Base-by-base conservation (phyloP, 2,888 invertebrate species). In the Xylota sylvarum region DNA sequence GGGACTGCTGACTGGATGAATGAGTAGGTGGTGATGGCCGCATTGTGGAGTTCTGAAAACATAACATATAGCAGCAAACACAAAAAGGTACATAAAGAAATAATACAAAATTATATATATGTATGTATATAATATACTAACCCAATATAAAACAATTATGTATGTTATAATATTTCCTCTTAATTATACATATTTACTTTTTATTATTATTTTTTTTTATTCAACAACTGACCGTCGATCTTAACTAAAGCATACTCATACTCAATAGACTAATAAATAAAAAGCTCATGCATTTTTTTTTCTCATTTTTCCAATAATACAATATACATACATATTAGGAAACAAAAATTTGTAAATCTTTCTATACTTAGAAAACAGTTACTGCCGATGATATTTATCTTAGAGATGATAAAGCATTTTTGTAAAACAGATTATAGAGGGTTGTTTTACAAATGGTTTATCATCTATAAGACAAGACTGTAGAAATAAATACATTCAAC, bases 1-100 rank as follows among this genome's bases (percentile, higher is more conserved):
- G 96, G 93, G 97, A 98, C 93, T 97, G 98, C 93, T 98, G 97
- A 93, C 97, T 97, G 90, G 97, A 97, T 92, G 98, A 96, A 90
- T 96, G 96, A 88, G 96, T 96, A 81, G 96, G 96, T 85, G 96
- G 96, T 90, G 96, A 96, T 90, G 96, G 96, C 93, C 96, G 95
- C 93, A 96, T 95, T 89, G 96, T 96, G 81, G 96, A 96, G 94
- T 96, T 96, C 94, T 94, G 93, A 91, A 93, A 94, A 92, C 93
- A 92, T 73, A 88, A 89, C 76, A 89, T 84, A 88, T 89, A 88
- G 74, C 87, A 88, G 82, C 85, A 88, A 87, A 87, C 81, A 88
- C 74, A 88, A 87, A 85, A 84, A 60, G 52, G 52, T 55, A 83
- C 46, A 81, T 55, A 70, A 70, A 55, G 87, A 81, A 43, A 43